Base-by-base conservation (phyloP, 2,888 invertebrate species). In the Rotaria macrura region DNA sequence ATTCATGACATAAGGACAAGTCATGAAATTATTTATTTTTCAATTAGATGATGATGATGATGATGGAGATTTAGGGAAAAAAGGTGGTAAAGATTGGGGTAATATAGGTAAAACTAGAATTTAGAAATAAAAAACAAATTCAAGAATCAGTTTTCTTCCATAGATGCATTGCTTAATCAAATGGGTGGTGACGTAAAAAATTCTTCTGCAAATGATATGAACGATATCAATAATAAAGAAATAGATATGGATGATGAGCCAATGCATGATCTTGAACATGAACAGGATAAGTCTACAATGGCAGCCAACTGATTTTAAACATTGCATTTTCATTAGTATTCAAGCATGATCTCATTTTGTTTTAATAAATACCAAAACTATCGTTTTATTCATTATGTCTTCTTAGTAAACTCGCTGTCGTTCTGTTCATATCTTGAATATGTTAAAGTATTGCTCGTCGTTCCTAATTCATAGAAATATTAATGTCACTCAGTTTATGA, bases 161-260 rank as follows among this genome's bases (percentile, higher is more conserved):
- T 40, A 79, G 79, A 79, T 43, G 79, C 25, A 7, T 25, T 79
- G 79, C 14, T 79, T 3, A 79, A 79, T 43, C 43, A 79, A n/a
- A 79, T 79, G 79, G 79, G 79, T n/a, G 79, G 79, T 25, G 43
- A 79, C 43, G 25, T 43, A n/a, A 20, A 43, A 23, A n/a, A n/a
- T 14, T 0, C 40, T 7, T 9, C 43, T 23, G 25, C 40, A 43
- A 14, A 40, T 40, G 79, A 43, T 79, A 43, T 79, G 14, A 79
- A 79, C 2, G 79, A 79, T 79, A 10, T 43, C 14, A 43, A 79
- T 4, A n/a, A 79, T 43, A 25, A 25, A 25, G 43, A 43, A 10
- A n/a, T 6, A 7, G 79, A 79, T 43, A 79, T 40, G 25, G 79
- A 79, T 79, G 79, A 79, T 79, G 79, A 79, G 43, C 79, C 79